Evolutionary conservation across 2,888 invertebrate genomes (phyloP).

Genomic region (Cheilosia vernalis): DNA sequence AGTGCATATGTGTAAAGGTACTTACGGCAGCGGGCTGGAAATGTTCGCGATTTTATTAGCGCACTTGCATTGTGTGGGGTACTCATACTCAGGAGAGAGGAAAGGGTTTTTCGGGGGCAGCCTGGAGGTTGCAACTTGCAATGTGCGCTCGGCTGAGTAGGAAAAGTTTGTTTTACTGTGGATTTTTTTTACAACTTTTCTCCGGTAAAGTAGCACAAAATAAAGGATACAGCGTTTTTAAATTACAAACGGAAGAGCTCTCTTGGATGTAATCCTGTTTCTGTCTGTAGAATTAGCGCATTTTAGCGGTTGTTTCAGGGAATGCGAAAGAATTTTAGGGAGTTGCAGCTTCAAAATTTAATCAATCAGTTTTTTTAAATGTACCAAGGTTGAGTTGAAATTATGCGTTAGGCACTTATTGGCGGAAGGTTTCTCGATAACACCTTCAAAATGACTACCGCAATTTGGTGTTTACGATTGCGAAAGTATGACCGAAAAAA

Average conservation of each 20-base stretch:
- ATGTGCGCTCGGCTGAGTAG: conserved; percentile 13
- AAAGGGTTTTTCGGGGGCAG: conserved; percentile 11
- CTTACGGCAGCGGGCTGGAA: conserved; percentile 28
- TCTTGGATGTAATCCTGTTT: too few species aligned
- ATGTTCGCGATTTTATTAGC: conserved; percentile 59
- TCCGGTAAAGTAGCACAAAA: conserved; percentile 50
- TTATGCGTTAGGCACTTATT: too few species aligned
- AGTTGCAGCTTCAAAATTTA: too few species aligned
- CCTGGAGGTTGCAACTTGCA: conserved; percentile 18
- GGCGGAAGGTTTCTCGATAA: too few species aligned
- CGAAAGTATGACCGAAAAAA: too few species aligned
- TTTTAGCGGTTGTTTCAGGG: too few species aligned
- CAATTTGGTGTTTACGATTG: too few species aligned
- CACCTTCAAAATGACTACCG: too few species aligned
- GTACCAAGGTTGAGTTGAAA: too few species aligned
- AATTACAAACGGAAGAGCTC: conserved; percentile 37
- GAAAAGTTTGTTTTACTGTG: conserved; percentile 26
- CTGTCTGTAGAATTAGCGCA: too few species aligned
- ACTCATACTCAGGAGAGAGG: conserved; percentile 30
- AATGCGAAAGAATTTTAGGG: too few species aligned
- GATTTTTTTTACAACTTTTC: conserved; percentile 23
- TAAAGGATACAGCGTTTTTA: conserved; percentile 35
- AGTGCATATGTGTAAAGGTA: conserved; percentile 44
- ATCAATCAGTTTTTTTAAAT: too few species aligned
- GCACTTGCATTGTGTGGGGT: conserved; percentile 31